Evolutionary conservation across 2,888 invertebrate species (phyloP).

Genomic region (Drosophila paramelanica): DNA sequence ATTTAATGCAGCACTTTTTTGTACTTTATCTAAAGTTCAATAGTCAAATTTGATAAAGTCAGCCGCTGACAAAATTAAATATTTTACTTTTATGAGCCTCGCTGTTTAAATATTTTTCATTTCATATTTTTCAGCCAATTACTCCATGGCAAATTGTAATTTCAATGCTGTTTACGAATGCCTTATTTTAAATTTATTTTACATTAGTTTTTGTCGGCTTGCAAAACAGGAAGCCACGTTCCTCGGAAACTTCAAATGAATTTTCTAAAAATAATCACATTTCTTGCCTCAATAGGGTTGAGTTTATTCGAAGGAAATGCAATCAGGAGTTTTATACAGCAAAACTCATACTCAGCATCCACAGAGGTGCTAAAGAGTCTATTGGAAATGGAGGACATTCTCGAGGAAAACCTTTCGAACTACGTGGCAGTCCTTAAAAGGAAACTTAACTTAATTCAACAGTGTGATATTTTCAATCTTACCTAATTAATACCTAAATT

Average conservation of each 20-base stretch:
- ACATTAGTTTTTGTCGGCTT: background rate
- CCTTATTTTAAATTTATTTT: background rate
- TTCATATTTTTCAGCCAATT: background rate
- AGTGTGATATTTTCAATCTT: constrained; percentile 7
- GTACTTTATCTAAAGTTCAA: too few relatives aligned
- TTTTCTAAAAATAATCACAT: background rate
- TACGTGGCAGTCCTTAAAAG: constrained; percentile 26
- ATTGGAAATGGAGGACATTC: constrained; percentile 25
- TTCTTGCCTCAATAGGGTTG: background rate
- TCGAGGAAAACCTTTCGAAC: constrained; percentile 26
- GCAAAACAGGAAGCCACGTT: background rate
- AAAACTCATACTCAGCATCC: constrained; percentile 29
- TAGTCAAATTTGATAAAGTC: too few relatives aligned
- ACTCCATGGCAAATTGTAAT: background rate
- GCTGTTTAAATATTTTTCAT: too few relatives aligned
- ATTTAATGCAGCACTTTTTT: too few relatives aligned
- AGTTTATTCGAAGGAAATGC: background rate
- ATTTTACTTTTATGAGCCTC: too few relatives aligned
- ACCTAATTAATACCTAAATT: background rate
- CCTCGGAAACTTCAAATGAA: constrained; percentile 1
- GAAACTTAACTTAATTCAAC: constrained; percentile 28
- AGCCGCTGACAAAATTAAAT: too few relatives aligned
- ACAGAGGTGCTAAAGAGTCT: constrained; percentile 24
- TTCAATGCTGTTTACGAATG: background rate
- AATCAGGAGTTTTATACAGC: background rate